Percentiles rank a stretch among this genome's conserved stretches.
phyloP scores from a whole-genome alignment of 2,113 vertebrate species.

The Serinus canaria region DNA sequence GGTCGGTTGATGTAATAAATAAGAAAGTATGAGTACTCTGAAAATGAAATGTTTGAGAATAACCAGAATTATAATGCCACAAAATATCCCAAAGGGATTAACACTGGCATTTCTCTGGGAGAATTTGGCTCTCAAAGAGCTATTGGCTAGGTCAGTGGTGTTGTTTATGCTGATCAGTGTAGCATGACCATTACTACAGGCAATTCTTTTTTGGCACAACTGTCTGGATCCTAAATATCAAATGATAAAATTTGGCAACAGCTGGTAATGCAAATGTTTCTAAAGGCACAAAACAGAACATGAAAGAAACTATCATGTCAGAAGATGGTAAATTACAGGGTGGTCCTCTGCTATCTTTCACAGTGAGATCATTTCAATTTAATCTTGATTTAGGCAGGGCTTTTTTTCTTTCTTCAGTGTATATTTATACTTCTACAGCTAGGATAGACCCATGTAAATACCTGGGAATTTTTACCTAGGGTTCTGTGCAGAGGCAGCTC shows the following conservation, averaged over 20 bases:
- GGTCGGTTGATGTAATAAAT: neutral
- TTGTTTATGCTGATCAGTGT: neutral
- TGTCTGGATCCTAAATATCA: neutral
- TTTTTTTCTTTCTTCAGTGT: neutral
- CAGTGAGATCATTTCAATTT: neutral
- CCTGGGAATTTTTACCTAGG: neutral
- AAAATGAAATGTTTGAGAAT: neutral
- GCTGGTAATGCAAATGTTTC: neutral
- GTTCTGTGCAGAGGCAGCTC: neutral
- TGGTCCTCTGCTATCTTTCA: neutral
- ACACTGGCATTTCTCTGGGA: neutral
- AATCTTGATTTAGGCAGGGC: neutral
- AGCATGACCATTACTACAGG: neutral
- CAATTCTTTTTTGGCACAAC: neutral
- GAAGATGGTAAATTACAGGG: neutral
- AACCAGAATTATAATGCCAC: neutral
- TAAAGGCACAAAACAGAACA: neutral
- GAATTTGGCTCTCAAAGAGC: neutral
- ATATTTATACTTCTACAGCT: neutral
- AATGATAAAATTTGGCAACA: neutral
- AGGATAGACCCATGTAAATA: neutral
- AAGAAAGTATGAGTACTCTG: neutral
- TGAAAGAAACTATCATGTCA: neutral
- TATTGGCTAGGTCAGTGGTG: neutral
- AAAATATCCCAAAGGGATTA: conserved; percentile 16